A percentile compares a stretch with the other conserved stretches of the same genome.
Conservation (phyloP, 2,113 vertebrate genomes). For the Hyperoodon ampullatus region DNA sequence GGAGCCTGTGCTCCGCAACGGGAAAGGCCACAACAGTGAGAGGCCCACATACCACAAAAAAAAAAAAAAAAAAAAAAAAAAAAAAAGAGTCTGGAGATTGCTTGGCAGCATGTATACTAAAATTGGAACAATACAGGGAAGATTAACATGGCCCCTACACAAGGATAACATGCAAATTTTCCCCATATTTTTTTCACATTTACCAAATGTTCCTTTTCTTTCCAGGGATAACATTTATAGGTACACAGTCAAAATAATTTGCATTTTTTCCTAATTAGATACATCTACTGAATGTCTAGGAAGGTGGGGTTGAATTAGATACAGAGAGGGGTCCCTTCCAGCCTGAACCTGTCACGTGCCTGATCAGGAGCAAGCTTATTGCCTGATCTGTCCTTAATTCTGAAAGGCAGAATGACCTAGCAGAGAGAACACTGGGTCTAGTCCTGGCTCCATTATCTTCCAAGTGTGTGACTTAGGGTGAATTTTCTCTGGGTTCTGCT, state of each 20-base stretch:
- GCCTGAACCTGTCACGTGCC: not conserved
- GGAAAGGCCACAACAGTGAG: too few species aligned
- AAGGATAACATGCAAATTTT: conserved; percentile 36
- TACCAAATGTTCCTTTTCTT: conserved; percentile 68
- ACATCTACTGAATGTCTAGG: not conserved
- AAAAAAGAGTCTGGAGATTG: conserved; percentile 34
- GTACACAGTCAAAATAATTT: conserved; percentile 40
- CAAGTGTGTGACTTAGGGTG: not conserved
- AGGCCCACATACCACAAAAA: too few species aligned
- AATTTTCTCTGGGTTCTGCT: conserved; percentile 45
- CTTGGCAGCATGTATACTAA: conserved; percentile 33
- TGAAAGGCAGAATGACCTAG: not conserved
- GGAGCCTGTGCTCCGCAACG: too few species aligned
- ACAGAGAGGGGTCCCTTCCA: not conserved
- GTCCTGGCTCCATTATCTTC: not conserved
- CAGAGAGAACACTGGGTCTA: not conserved
- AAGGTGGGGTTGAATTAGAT: not conserved
- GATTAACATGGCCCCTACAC: not conserved
- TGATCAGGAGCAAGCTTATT: not conserved
- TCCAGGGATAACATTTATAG: conserved; percentile 45
- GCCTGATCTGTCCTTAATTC: not conserved
- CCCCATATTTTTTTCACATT: conserved; percentile 23
- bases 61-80: too few species aligned
- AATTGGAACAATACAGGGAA: conserved; percentile 48
- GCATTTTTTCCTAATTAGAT: conserved; percentile 35